A percentile compares a stretch with the other conserved stretches of the same genome.
These are phyloP conservation scores for Megalopta genalis DNA, from an alignment of 1,140 invertebrate species.

Conservation along the genomic window DNA sequence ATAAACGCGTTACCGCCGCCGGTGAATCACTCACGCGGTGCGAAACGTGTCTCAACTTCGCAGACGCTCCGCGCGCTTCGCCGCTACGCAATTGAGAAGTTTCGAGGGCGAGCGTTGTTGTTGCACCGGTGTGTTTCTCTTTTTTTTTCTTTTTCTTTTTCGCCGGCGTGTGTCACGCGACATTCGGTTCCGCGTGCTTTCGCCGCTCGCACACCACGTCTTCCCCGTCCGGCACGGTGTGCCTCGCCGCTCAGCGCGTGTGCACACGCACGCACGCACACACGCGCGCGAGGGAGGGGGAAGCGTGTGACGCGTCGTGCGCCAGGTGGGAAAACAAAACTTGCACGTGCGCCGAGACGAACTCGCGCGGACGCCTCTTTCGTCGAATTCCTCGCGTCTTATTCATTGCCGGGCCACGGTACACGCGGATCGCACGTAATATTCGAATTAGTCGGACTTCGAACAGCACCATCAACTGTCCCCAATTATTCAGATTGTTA, in stretches of 20 bases:
- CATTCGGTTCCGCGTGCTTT: constrained; percentile 4
- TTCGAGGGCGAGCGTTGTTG: not conserved
- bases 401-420: constrained; percentile 5
- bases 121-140: no score
- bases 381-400: constrained; percentile 35
- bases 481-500: no score
- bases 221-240: no score
- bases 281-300: no score
- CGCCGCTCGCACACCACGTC: no score
- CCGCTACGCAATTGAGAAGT: not conserved
- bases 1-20: not conserved
- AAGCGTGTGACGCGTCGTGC: not conserved
- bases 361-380: not conserved
- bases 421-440: no score
- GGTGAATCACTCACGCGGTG: not conserved
- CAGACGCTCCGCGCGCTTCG: no score
- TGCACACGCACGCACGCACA: no score
- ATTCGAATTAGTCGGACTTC: no score
- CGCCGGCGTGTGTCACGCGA: not conserved
- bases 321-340: constrained; percentile 24
- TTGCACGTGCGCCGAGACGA: not conserved
- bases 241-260: no score
- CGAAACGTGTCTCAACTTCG: not conserved
- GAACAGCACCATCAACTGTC: no score
- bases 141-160: no score